These are phyloP conservation scores for Myotis pilosus DNA, from an alignment of 2,797 vertebrate species.

Conservation along the genomic window DNA sequence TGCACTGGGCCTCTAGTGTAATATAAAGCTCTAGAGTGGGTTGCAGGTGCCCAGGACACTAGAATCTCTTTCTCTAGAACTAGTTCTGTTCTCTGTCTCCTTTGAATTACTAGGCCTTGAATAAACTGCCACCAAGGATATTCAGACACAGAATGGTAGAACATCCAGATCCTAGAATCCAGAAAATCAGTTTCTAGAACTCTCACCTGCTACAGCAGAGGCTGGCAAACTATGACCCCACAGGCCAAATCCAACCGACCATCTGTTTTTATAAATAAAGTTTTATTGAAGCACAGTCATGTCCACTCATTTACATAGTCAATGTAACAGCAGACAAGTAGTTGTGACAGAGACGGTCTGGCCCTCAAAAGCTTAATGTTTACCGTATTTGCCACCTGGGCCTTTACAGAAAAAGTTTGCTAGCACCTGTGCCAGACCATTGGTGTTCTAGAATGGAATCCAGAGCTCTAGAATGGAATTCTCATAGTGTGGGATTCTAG, in stretches of 20 bases:
- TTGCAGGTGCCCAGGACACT: not conserved
- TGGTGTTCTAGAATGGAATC: not conserved
- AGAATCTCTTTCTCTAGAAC: not conserved
- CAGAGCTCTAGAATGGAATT: not conserved
- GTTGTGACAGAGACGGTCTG: not conserved
- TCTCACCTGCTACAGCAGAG: not conserved
- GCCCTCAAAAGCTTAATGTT: not conserved
- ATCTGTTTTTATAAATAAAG: not conserved
- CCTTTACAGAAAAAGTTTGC: not conserved
- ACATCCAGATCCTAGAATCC: not conserved
- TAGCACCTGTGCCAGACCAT: not conserved
- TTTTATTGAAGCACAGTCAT: not conserved
- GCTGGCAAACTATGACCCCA: not conserved
- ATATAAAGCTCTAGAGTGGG: not conserved
- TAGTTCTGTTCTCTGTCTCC: not conserved
- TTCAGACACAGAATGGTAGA: not conserved
- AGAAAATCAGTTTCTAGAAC: not conserved
- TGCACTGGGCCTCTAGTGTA: not conserved
- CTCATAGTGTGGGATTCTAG: not conserved
- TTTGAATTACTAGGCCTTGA: not conserved
- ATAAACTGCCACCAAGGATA: not conserved
- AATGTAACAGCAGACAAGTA: not conserved
- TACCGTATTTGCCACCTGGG: not conserved
- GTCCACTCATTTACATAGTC: not conserved
- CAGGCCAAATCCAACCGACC: not conserved